Evolutionary conservation across 2,113 vertebrate species (phyloP).

Genomic region (Aptenodytes forsteri): DNA sequence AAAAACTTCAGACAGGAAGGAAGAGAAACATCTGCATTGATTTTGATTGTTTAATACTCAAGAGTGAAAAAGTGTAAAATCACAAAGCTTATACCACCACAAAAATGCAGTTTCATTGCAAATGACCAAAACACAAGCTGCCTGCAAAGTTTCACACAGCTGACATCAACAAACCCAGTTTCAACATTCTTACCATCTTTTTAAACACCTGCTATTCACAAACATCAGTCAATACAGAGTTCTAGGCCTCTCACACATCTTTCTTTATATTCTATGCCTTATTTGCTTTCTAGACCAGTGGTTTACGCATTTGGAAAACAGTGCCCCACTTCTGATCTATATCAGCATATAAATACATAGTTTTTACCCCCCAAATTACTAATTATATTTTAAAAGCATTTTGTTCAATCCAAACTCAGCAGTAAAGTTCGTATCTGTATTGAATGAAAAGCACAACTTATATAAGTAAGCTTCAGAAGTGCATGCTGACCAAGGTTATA

Average conservation of each 20-base stretch:
- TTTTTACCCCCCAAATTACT: background rate
- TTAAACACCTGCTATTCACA: conserved; percentile 61
- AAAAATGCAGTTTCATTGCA: conserved; percentile 39
- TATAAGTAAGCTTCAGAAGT: conserved; percentile 8
- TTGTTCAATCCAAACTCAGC: conserved; percentile 12
- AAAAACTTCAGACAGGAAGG: background rate
- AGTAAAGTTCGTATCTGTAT: background rate
- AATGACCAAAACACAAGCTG: conserved; percentile 56
- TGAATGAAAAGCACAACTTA: conserved; percentile 5
- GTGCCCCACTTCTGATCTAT: conserved; percentile 16
- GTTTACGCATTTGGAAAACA: background rate
- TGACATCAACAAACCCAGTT: conserved; percentile 35
- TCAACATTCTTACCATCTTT: conserved; percentile 55
- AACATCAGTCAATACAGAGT: background rate
- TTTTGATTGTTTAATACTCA: conserved; percentile 71
- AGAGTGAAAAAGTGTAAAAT: conserved; percentile 72
- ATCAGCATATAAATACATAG: background rate
- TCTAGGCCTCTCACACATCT: background rate
- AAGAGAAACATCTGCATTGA: background rate
- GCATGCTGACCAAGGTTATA: background rate
- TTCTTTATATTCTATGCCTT: background rate
- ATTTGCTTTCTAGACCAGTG: conserved; percentile 30
- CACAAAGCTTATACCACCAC: conserved; percentile 66
- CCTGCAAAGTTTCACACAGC: conserved; percentile 37
- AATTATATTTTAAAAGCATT: conserved; percentile 1